phyloP scores from a whole-genome alignment of 2,888 invertebrate species.

The Caenorhabditis uteleia region DNA sequence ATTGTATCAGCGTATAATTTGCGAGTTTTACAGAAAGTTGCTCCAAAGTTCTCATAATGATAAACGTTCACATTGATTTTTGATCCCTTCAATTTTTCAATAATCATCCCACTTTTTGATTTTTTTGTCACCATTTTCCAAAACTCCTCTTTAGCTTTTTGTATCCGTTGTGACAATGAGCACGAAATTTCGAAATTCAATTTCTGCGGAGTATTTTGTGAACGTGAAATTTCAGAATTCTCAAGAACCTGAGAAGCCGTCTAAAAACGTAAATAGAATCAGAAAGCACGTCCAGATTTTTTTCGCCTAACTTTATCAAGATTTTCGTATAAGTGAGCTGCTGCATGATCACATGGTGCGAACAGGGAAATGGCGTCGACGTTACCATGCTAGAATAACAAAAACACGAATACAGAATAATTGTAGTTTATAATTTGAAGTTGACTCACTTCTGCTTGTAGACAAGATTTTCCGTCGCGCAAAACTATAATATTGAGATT shows the following conservation, averaged over 20 bases:
- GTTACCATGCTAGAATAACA: slow-evolving; percentile 51
- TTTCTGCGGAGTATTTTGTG: too few species aligned
- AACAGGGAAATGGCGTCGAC: slow-evolving; percentile 56
- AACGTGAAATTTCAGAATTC: too few species aligned
- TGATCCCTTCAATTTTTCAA: slow-evolving; percentile 10
- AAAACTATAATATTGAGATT: slow-evolving; percentile 36
- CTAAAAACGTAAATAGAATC: too few species aligned
- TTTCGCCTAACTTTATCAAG: too few species aligned
- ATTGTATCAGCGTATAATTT: slow-evolving; percentile 76
- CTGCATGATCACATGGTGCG: slow-evolving; percentile 39
- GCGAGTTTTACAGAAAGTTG: slow-evolving; percentile 11
- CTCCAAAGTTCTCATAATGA: slow-evolving; percentile 22
- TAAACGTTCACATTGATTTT: slow-evolving; percentile 22
- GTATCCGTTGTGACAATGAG: slow-evolving; percentile 8
- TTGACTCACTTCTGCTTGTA: slow-evolving; percentile 29
- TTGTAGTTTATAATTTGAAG: not conserved
- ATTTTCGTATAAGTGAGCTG: too few species aligned
- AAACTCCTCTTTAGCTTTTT: slow-evolving; percentile 69
- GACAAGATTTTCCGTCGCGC: slow-evolving; percentile 37
- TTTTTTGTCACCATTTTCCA: slow-evolving; percentile 22
- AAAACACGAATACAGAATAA: not conserved
- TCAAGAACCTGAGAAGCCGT: too few species aligned
- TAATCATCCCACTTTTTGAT: not conserved
- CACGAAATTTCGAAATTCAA: slow-evolving; percentile 5
- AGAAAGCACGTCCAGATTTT: too few species aligned